Percentiles rank a stretch among this genome's conserved stretches.
Evolutionary conservation across 2,888 invertebrate species (phyloP).

Genomic region (Argynnis bischoffii): DNA sequence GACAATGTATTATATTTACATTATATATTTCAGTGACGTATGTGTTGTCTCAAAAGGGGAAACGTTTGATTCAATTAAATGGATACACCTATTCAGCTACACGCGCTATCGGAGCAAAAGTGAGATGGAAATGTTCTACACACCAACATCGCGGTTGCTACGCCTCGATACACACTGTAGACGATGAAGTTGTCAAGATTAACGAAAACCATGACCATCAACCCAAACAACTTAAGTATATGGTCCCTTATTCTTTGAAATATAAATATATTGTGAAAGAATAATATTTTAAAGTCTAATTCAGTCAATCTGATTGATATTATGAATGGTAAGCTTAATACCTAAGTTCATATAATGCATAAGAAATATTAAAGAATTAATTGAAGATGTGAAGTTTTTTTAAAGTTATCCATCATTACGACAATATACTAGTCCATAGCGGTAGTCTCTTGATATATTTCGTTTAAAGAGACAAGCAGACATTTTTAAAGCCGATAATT

Average conservation of each 20-base stretch:
- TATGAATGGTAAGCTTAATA: no score
- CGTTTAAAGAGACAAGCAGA: no score
- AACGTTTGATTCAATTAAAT: conserved; percentile 45
- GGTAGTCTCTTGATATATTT: no score
- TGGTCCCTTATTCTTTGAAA: neutral
- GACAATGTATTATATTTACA: neutral
- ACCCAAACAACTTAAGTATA: neutral
- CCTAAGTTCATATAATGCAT: no score
- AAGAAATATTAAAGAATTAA: no score
- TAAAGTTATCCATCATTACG: no score
- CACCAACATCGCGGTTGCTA: conserved; percentile 43
- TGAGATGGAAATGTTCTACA: conserved; percentile 58
- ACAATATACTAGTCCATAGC: no score
- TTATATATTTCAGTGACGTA: conserved; percentile 37
- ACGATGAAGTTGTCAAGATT: conserved; percentile 29
- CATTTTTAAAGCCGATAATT: no score
- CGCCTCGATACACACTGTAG: conserved; percentile 36
- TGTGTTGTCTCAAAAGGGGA: conserved; percentile 43
- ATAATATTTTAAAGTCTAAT: no score
- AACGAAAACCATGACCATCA: conserved; percentile 39
- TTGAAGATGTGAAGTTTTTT: no score
- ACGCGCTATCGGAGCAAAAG: conserved; percentile 38
- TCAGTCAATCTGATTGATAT: no score
- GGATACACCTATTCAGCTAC: conserved; percentile 50
- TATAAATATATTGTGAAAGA: neutral